Percentiles rank a stretch among this genome's conserved stretches.
phyloP scores from a whole-genome alignment of 2,113 vertebrate species.

The Paedocypris sp. region DNA sequence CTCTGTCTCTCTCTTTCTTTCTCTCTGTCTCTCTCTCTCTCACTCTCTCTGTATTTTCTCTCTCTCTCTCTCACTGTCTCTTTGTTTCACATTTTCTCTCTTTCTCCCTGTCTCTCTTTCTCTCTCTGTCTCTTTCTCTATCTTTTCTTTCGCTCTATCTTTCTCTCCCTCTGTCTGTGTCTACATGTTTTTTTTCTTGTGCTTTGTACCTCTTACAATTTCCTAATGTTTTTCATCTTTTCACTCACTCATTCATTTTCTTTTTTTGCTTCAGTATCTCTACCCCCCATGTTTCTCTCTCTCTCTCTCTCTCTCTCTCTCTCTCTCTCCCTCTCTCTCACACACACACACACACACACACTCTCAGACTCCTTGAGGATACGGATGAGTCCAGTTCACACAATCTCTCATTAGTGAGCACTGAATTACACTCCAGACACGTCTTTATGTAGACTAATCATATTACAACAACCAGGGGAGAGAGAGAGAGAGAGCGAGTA shows the following conservation, averaged over 20 bases:
- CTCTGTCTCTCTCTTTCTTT: too few relatives aligned
- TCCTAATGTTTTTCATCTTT: neutral
- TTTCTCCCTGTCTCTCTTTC: too few relatives aligned
- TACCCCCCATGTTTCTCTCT: neutral
- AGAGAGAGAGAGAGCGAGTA: conserved; percentile 15
- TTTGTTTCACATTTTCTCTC: too few relatives aligned
- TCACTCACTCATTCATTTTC: neutral
- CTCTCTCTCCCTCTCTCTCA: conserved; percentile 3
- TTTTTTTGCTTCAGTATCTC: neutral
- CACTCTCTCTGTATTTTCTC: too few relatives aligned
- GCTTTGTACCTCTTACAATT: too few relatives aligned
- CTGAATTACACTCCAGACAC: conserved; percentile 66
- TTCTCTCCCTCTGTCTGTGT: too few relatives aligned
- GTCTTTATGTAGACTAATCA: conserved; percentile 76
- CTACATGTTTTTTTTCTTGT: too few relatives aligned
- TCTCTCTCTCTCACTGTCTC: too few relatives aligned
- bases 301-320: neutral
- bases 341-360: too few relatives aligned
- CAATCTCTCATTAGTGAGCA: conserved; percentile 75
- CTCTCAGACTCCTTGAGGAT: conserved; percentile 56
- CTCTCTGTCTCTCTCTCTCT: too few relatives aligned
- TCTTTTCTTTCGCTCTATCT: too few relatives aligned
- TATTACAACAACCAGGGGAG: conserved; percentile 59
- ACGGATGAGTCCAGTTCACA: conserved; percentile 64
- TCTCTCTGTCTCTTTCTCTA: too few relatives aligned